Conservation (phyloP, 2,113 vertebrate species). For the Speoplatyrhinus poulsoni region DNA sequence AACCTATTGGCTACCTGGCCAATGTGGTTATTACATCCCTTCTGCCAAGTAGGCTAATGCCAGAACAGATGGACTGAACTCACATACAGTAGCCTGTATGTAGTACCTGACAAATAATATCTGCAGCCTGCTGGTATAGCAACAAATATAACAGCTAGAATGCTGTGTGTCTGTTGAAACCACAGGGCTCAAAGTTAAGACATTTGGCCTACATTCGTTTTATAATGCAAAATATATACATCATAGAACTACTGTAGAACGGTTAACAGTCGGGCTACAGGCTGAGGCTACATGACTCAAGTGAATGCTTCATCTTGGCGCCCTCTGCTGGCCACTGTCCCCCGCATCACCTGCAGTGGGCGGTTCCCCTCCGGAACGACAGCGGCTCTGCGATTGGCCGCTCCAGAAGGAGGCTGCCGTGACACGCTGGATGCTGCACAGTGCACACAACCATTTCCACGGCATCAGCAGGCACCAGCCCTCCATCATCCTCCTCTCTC, state of each 20-base stretch:
- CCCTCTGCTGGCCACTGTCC: constrained; percentile 58
- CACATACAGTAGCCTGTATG: constrained; percentile 2
- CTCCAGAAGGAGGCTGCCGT: constrained; percentile 82
- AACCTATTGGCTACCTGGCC: no score
- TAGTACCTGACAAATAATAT: neutral
- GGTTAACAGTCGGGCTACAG: no score
- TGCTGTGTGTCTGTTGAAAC: neutral
- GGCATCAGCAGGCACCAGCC: constrained; percentile 71
- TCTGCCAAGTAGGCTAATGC: constrained; percentile 33
- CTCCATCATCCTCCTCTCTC: constrained; percentile 67
- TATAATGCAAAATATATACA: neutral
- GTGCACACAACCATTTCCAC: constrained; percentile 66
- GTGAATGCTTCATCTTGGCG: constrained; percentile 21
- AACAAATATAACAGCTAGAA: neutral
- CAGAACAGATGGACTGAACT: constrained; percentile 42
- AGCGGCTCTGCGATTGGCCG: constrained; percentile 65
- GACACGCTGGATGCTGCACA: constrained; percentile 83
- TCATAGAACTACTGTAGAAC: no score
- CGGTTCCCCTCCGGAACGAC: constrained; percentile 29
- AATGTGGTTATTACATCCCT: constrained; percentile 16
- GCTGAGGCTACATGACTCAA: no score
- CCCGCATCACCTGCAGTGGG: constrained; percentile 74
- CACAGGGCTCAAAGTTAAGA: neutral
- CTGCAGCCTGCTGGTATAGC: no score
- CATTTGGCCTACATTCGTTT: neutral